Evolutionary conservation across 2,113 vertebrate species (phyloP).

Genomic region (Gopherus flavomarginatus): DNA sequence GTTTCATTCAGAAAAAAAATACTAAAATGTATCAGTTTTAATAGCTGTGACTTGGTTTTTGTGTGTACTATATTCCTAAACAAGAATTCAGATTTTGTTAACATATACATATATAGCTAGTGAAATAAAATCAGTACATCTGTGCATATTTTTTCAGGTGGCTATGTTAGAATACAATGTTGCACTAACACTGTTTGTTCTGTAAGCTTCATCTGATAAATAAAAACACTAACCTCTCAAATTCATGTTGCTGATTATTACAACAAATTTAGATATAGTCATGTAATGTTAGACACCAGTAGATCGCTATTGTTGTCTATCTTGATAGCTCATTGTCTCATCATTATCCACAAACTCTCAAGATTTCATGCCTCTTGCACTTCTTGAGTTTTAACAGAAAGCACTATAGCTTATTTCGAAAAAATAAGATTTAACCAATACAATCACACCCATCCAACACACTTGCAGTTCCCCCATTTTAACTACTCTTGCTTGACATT

Average conservation of each 20-base stretch:
- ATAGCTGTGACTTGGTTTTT: conserved; percentile 64
- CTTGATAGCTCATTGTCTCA: conserved; percentile 40
- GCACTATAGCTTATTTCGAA: conserved; percentile 33
- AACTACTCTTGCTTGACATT: conserved; percentile 53
- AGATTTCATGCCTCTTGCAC: conserved; percentile 47
- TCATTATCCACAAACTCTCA: conserved; percentile 40
- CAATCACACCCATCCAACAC: conserved; percentile 50
- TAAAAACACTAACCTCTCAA: conserved; percentile 72
- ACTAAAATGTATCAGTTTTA: conserved; percentile 60
- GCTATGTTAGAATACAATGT: conserved; percentile 68
- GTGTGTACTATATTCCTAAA: conserved; percentile 73
- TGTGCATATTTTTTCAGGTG: conserved; percentile 67
- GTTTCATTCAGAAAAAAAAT: conserved; percentile 52
- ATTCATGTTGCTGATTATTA: conserved; percentile 65
- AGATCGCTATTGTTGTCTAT: conserved; percentile 45
- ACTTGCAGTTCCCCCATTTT: conserved; percentile 15
- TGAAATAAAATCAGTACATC: conserved; percentile 70
- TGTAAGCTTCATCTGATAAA: conserved; percentile 66
- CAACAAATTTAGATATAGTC: conserved; percentile 68
- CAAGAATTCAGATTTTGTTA: conserved; percentile 69
- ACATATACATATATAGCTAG: conserved; percentile 58
- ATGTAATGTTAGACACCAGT: conserved; percentile 65
- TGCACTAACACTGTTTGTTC: conserved; percentile 76
- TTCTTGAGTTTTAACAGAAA: conserved; percentile 59
- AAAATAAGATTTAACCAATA: conserved; percentile 49